Evolutionary conservation across 2,888 invertebrate species (phyloP), one percentile per base, ranked within the genome.

Genomic region (Opisthograptis luteolata): DNA sequence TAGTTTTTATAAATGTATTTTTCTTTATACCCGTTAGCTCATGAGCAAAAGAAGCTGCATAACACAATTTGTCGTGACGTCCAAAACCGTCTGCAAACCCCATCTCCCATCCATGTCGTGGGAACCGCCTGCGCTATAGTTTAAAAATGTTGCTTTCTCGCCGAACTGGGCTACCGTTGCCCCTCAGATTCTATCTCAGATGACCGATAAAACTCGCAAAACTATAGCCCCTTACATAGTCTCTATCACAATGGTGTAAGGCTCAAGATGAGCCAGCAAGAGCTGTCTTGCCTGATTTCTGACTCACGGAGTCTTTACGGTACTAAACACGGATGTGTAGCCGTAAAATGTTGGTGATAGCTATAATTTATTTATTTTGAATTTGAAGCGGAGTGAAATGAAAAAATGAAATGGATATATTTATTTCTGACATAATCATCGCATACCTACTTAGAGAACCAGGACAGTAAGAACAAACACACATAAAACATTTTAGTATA

Each of bases 141-240:
- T 74, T 79, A 87, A 87, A 87, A 87, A 87, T 84, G 50, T 44
- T 45, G 79, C 87, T 87, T 84, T 87, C 86, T 82, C 80, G 82
- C 78, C 68, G 73, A 57, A 62, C 58, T 69, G 68, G 64, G 87
- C 88, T 88, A 85, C 87, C 83, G 86, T 84, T 75, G 82, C 68
- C 70, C 68, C 66, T 59, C 55, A 58, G 88, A 88, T 87, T 82
- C 34, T 48, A 87, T 88, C 87, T 64, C 40, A 73, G 86, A 85
- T 87, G 77, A 61, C 62, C 64, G 86, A 84, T 84, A 82, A 81
- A 81, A 75, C 44, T 51, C 35, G 50, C 50, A 36, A 51, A 51
- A 45, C 35, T 30, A 13, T 27, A 35, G 12, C 27, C 19, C 3
- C 19, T 7, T 22, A 30, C 76, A 15, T 19, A 30, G 41, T 42